Conservation (phyloP, 2,113 vertebrate species). For the Dipodomys stephensi region DNA sequence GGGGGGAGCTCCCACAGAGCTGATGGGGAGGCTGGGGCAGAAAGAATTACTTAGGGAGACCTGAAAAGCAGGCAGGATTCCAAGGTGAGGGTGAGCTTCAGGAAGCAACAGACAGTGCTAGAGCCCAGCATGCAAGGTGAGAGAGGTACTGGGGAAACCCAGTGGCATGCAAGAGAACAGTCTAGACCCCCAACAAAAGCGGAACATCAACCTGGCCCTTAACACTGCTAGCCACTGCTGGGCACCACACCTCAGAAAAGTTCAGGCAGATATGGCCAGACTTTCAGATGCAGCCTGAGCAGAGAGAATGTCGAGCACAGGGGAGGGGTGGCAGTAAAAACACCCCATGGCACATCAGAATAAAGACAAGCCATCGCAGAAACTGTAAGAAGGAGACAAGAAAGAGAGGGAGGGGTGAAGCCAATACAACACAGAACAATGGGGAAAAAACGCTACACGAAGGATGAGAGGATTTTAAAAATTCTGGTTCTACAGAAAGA, state of each 20-base stretch:
- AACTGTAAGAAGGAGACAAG: neutral
- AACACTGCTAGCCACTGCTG: neutral
- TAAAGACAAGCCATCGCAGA: neutral
- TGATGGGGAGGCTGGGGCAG: neutral
- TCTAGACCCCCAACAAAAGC: neutral
- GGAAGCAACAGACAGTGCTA: neutral
- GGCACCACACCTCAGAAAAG: neutral
- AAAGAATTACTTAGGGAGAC: too few species aligned
- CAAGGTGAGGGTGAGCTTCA: too few species aligned
- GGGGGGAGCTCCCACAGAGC: neutral
- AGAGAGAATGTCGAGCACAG: too few species aligned
- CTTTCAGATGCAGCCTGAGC: neutral
- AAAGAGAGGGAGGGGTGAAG: neutral
- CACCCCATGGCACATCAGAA: neutral
- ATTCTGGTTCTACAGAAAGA: neutral
- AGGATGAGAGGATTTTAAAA: too few species aligned
- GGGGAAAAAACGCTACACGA: too few species aligned
- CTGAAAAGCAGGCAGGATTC: neutral
- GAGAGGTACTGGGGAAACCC: neutral
- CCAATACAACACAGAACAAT: neutral
- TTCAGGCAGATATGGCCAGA: too few species aligned
- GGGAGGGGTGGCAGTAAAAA: too few species aligned
- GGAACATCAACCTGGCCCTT: fast-evolving
- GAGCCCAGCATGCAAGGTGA: too few species aligned
- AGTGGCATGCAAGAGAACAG: neutral